Evolutionary conservation across 2,113 vertebrate species (phyloP), one percentile per base, ranked within the genome.

Genomic region (Glaucomys volans): DNA sequence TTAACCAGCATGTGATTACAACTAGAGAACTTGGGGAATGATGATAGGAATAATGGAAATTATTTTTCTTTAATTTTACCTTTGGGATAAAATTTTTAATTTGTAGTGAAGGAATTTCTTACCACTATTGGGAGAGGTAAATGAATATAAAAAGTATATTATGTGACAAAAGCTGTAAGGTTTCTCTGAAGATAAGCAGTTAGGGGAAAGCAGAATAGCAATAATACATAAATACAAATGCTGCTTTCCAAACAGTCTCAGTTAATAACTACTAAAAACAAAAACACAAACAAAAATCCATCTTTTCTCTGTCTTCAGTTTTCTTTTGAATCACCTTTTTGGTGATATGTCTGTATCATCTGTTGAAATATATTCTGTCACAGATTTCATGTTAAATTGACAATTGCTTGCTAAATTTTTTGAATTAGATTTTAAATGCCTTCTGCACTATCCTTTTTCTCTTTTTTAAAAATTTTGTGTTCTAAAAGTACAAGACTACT

Each of bases 21-120:
- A 5, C 26, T 77, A 44, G 40, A 82, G 83, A 96, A 71, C 16
- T 81, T 92, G 69, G 42, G 57, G 47, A 85, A 69, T 77, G 72
- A 91, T 95, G 42, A 14, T 71, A 40, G 42, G 69, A 66, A 83
- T 77, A 83, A 26, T 87, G 76, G 40, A 92, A 47, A 52, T 92
- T 59, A 75, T 52, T 88, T 66, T 89, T 92, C 16, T 81, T 87
- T 96, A 52, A 59, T 90, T 74, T 83, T 35, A 92, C 44, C 22
- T 20, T 87, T 90, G 52, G 7, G 67, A 83, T 92, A 74, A 72
- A 64, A 94, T 72, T 86, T 92, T 87, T 37, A 87, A 67, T 92
- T 87, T 90, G 54, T 79, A 40, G 18, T 92, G 9, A 79, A 90
- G 20, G 9, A 62, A 88, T 90, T 95, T 66, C 52, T 95, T 79